Base-by-base conservation (phyloP, 1,140 invertebrate species). In the Hormaphis cornu region DNA sequence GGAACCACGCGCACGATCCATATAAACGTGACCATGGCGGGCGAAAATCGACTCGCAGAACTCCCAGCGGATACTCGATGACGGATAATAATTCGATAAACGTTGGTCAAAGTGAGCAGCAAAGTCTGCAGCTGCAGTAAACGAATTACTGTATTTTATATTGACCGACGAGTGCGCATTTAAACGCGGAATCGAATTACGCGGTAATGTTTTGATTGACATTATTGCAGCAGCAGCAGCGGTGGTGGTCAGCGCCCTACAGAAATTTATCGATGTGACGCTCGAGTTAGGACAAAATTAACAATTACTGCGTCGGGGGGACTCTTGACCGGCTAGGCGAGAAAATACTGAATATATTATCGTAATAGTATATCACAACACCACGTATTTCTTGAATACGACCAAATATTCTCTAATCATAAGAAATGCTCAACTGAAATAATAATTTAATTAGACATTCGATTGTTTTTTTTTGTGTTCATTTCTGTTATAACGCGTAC, bases 21-120 rank as follows among this genome's bases (percentile, higher is more conserved):
- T n/a, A n/a, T n/a, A n/a, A n/a, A n/a, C n/a, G n/a, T n/a, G n/a
- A n/a, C n/a, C n/a, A n/a, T n/a, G n/a, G n/a, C n/a, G n/a, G n/a
- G n/a, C n/a, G n/a, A n/a, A n/a, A n/a, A n/a, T n/a, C n/a, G n/a
- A n/a, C n/a, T n/a, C n/a, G n/a, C n/a, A n/a, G n/a, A n/a, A n/a
- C 12, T 66, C 61, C 44, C 61, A 10, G 30, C 42, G 40, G 61
- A 66, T 26, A 66, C 26, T 46, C 28, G 30, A 58, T 50, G 22
- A 66, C 14, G 28, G 28, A 24, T 66, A 66, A n/a, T n/a, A n/a
- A 66, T 66, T 66, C 61, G 61, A 66, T 66, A 48, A 66, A 66
- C 42, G 28, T 66, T 33, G 12, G 44, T 10, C 20, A 33, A 14
- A 35, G 30, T n/a, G n/a, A n/a, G n/a, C n/a, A n/a, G n/a, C n/a